phyloP scores from a whole-genome alignment of 2,797 vertebrate species.

The Phoebastria nigripes region DNA sequence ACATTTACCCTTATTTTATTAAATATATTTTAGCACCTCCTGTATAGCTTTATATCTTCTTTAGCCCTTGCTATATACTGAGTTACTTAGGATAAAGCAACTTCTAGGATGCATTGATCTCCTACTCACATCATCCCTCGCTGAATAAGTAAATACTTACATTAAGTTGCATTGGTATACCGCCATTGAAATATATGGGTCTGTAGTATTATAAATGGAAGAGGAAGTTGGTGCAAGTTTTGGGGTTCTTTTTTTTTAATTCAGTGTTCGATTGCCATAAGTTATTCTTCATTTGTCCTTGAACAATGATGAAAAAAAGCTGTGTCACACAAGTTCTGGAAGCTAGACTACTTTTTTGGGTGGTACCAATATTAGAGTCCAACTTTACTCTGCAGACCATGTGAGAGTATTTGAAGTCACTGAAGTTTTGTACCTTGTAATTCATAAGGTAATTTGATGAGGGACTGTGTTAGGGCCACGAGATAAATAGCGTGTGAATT shows the following conservation, averaged over 20 bases:
- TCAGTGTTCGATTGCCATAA: slow-evolving; percentile 55
- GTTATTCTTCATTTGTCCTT: slow-evolving; percentile 70
- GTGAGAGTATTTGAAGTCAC: background rate
- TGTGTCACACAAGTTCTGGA: slow-evolving; percentile 45
- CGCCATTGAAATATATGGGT: background rate
- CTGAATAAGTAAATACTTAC: background rate
- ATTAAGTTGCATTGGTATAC: background rate
- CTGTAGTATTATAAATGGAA: background rate
- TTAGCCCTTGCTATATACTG: slow-evolving; percentile 2
- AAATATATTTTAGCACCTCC: background rate
- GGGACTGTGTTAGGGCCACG: background rate
- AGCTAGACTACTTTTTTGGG: background rate
- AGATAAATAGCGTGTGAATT: background rate
- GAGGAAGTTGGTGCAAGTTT: background rate
- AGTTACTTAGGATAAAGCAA: background rate
- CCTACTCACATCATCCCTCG: background rate
- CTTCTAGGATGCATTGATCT: background rate
- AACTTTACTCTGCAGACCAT: background rate
- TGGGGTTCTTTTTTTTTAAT: background rate
- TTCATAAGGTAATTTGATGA: background rate
- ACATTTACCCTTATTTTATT: background rate
- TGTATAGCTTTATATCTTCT: background rate
- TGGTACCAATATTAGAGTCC: background rate
- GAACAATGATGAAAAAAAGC: slow-evolving; percentile 30
- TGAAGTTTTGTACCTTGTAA: background rate